Conservation (phyloP, 1,140 invertebrate genomes). For the Mamestra configurata region DNA sequence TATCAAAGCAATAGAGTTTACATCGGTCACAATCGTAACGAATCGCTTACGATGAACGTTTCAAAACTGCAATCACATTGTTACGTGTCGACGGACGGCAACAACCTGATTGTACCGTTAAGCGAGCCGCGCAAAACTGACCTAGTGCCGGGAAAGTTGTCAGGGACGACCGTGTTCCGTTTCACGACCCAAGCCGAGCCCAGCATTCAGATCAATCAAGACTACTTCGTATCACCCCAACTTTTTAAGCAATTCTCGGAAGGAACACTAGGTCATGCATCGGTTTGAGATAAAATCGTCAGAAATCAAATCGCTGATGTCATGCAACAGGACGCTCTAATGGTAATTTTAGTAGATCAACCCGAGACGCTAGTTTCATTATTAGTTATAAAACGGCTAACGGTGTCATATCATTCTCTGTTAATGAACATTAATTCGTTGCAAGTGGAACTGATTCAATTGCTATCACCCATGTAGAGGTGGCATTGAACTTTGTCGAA, state of each 20-base stretch:
- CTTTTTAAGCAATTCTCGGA: constrained; percentile 37
- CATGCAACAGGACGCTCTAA: constrained; percentile 72
- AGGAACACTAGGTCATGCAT: constrained; percentile 54
- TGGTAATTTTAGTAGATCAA: constrained; percentile 64
- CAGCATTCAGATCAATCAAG: constrained; percentile 53
- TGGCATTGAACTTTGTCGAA: constrained; percentile 81
- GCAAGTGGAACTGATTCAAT: constrained; percentile 87
- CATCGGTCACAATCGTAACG: constrained; percentile 56
- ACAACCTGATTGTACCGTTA: constrained; percentile 87
- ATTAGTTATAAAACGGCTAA: constrained; percentile 59
- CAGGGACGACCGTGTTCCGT: constrained; percentile 79
- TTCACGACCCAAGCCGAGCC: constrained; percentile 63
- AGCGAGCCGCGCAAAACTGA: constrained; percentile 84
- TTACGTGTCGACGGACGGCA: constrained; percentile 81
- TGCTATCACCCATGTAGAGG: constrained; percentile 80
- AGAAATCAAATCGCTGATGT: constrained; percentile 74
- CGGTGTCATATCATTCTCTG: constrained; percentile 66
- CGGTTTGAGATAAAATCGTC: constrained; percentile 67
- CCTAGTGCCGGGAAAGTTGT: constrained; percentile 86
- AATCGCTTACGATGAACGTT: constrained; percentile 74
- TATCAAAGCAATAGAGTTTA: constrained; percentile 62
- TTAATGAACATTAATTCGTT: constrained; percentile 85
- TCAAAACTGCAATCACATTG: constrained; percentile 85
- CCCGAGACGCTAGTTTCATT: constrained; percentile 56
- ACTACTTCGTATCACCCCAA: constrained; percentile 14